Conservation (phyloP, 1,140 invertebrate genomes). For the Nilaparvata lugens region DNA sequence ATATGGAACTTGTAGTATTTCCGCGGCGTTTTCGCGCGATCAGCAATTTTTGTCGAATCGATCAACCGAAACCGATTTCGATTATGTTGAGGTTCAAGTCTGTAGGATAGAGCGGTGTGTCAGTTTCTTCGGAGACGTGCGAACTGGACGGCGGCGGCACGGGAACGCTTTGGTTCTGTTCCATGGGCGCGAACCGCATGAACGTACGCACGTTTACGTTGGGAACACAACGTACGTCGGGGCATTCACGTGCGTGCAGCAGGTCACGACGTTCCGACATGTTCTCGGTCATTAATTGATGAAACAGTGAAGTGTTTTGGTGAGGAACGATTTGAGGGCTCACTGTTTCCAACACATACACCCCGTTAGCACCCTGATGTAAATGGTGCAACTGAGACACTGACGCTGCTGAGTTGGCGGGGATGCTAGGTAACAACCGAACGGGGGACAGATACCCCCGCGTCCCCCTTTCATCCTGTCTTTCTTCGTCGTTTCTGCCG, state of each 20-base stretch:
- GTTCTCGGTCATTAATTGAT: slow-evolving; percentile 2
- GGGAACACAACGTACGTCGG: background rate
- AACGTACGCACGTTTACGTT: background rate
- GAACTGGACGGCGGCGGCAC: slow-evolving; percentile 24
- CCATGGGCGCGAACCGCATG: background rate
- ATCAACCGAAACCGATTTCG: slow-evolving; percentile 27
- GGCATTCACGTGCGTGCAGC: background rate
- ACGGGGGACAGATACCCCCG: slow-evolving; percentile 9
- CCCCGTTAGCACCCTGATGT: slow-evolving; percentile 14
- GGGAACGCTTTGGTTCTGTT: slow-evolving; percentile 8
- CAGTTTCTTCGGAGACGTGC: slow-evolving; percentile 15
- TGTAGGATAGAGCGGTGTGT: slow-evolving; percentile 18
- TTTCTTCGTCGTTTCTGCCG: background rate
- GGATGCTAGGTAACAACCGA: slow-evolving; percentile 11
- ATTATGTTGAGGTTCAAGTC: slow-evolving; percentile 29
- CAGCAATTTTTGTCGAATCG: slow-evolving; percentile 26
- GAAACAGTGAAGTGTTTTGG: slow-evolving; percentile 7
- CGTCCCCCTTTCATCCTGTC: background rate
- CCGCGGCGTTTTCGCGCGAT: slow-evolving; percentile 21
- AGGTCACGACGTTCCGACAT: background rate
- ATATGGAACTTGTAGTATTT: slow-evolving; percentile 26
- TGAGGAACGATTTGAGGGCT: slow-evolving; percentile 4
- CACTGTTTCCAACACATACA: slow-evolving; percentile 18
- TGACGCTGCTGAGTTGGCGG: slow-evolving; percentile 11
- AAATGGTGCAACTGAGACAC: slow-evolving; percentile 16